Conservation (phyloP, 2,888 invertebrate species). For the Antheraea yamamai region DNA sequence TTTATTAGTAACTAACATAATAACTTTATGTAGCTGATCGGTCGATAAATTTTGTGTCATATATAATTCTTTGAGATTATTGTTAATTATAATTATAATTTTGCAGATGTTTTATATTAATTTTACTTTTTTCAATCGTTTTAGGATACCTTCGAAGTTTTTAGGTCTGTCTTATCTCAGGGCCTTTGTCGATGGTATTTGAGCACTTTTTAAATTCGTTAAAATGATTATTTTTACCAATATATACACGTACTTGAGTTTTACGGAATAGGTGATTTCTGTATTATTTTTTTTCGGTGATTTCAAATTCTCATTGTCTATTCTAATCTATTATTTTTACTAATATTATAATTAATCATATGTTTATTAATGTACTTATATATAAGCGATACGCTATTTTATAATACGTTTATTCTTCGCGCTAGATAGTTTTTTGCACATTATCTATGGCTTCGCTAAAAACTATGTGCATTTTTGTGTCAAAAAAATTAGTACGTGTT, state of each 20-base stretch:
- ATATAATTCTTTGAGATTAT: too few species aligned
- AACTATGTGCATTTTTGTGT: not conserved
- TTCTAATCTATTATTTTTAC: not conserved
- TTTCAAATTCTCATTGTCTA: not conserved
- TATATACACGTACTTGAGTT: not conserved
- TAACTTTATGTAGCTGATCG: not conserved
- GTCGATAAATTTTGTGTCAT: not conserved
- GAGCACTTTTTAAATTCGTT: not conserved
- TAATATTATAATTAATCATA: not conserved
- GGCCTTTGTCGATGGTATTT: too few species aligned
- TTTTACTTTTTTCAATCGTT: not conserved
- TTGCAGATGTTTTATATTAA: not conserved
- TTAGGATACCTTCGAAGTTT: not conserved
- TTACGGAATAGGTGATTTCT: not conserved
- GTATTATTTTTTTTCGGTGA: not conserved
- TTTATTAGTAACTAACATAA: too few species aligned
- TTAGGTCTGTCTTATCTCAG: not conserved
- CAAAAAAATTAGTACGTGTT: conserved; percentile 5
- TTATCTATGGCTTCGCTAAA: not conserved
- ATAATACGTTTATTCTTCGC: not conserved
- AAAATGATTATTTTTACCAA: not conserved
- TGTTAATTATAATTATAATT: not conserved
- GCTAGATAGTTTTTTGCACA: conserved; percentile 1
- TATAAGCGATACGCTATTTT: not conserved
- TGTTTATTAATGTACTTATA: not conserved